These are phyloP conservation scores for Xestoiulus laeticollis DNA, from an alignment of 2,888 invertebrate species.

Conservation along the genomic window DNA sequence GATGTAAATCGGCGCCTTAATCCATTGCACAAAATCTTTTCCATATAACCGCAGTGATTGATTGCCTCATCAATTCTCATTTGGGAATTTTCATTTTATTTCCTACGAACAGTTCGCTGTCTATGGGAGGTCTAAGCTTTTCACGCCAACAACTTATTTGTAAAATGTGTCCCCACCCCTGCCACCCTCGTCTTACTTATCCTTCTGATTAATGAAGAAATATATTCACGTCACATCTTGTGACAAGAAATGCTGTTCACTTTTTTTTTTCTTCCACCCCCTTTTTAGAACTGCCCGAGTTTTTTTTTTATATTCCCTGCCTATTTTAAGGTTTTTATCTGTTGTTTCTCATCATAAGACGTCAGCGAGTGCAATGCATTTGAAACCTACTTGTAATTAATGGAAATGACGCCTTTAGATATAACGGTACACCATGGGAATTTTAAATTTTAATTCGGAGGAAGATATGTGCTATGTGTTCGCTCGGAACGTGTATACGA, in stretches of 20 bases:
- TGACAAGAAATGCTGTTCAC: slow-evolving; percentile 23
- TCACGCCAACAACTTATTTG: slow-evolving; percentile 37
- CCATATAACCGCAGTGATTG: slow-evolving; percentile 46
- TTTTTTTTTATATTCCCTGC: not conserved
- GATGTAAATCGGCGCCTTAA: slow-evolving; percentile 45
- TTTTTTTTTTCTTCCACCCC: not conserved
- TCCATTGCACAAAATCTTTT: slow-evolving; percentile 45
- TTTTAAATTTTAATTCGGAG: not conserved
- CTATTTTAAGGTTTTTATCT: not conserved
- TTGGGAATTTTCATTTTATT: slow-evolving; percentile 48
- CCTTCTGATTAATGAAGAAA: slow-evolving; percentile 34
- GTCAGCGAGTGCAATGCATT: not conserved
- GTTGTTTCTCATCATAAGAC: slow-evolving; percentile 24
- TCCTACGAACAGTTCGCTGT: slow-evolving; percentile 4
- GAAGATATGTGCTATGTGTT: not conserved
- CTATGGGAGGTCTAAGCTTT: slow-evolving; percentile 29
- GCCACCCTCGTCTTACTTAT: slow-evolving; percentile 28
- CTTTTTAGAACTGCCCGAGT: not conserved
- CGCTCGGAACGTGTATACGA: not conserved
- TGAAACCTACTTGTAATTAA: not conserved
- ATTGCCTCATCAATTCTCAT: slow-evolving; percentile 49
- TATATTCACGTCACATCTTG: slow-evolving; percentile 19
- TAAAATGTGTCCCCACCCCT: slow-evolving; percentile 37
- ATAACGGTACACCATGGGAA: not conserved
- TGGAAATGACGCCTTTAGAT: not conserved